Evolutionary conservation across 2,113 vertebrate species (phyloP).

Genomic region (Vidua macroura): DNA sequence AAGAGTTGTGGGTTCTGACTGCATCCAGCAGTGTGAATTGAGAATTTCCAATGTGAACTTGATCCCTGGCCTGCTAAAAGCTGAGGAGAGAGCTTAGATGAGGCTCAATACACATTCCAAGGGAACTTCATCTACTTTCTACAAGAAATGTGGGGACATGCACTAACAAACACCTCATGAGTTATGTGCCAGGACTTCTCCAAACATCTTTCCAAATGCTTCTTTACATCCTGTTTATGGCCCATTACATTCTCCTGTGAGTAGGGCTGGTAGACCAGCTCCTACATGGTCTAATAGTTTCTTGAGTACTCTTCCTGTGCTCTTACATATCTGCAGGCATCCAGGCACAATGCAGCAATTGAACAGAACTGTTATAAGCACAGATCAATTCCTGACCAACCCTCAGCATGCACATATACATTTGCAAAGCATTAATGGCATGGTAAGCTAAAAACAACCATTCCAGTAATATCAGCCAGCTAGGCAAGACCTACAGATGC

Average conservation of each 20-base stretch:
- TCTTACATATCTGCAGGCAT: not conserved
- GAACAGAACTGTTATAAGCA: not conserved
- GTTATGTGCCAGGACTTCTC: not conserved
- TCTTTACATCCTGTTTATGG: conserved; percentile 3
- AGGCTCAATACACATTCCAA: accelerated
- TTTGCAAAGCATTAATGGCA: conserved; percentile 5
- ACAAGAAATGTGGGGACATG: not conserved
- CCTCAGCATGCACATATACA: conserved; percentile 4
- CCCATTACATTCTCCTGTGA: not conserved
- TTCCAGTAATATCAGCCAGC: conserved; percentile 8
- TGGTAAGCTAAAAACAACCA: conserved; percentile 6
- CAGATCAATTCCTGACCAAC: not conserved
- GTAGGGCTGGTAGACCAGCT: not conserved
- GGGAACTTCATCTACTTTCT: not conserved
- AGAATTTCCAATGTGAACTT: not conserved
- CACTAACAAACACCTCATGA: not conserved
- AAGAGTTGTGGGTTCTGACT: not conserved
- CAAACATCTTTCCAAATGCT: not conserved
- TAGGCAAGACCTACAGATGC: conserved; percentile 63
- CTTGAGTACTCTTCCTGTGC: not conserved
- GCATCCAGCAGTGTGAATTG: not conserved
- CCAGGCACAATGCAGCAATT: not conserved
- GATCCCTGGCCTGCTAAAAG: not conserved
- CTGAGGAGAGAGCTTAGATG: not conserved
- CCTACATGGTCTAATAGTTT: not conserved